Conservation (phyloP, 2,113 vertebrate genomes). For the Scartelaos histophorus region DNA sequence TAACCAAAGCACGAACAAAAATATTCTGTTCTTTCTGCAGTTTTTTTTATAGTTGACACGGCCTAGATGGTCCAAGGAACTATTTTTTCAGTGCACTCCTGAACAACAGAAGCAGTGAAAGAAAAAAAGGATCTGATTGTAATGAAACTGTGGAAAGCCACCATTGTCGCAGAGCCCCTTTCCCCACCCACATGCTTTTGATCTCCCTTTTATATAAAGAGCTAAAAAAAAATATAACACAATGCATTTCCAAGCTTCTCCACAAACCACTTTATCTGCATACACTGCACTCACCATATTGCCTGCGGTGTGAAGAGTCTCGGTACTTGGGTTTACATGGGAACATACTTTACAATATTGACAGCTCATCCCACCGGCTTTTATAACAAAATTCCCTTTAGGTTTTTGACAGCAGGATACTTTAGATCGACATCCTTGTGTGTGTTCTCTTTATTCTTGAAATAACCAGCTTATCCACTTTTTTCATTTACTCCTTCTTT, state of each 20-base stretch:
- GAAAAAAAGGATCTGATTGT: neutral
- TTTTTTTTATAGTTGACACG: too few relatives aligned
- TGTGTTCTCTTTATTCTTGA: conserved; percentile 57
- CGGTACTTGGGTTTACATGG: conserved; percentile 20
- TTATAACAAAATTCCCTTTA: conserved; percentile 5
- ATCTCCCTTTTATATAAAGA: conserved; percentile 15
- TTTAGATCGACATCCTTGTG: conserved; percentile 50
- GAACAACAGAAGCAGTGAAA: too few relatives aligned
- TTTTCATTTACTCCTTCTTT: conserved; percentile 17
- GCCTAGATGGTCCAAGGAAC: too few relatives aligned
- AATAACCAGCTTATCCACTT: neutral
- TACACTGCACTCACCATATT: neutral
- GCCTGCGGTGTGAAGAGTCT: conserved; percentile 1
- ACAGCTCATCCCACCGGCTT: conserved; percentile 2
- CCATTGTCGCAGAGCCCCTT: neutral
- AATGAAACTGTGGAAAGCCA: neutral
- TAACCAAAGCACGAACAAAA: neutral
- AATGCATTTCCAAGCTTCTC: conserved; percentile 50
- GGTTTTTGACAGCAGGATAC: conserved; percentile 43
- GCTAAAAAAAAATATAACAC: too few relatives aligned
- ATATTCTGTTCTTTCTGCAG: neutral
- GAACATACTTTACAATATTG: conserved; percentile 28
- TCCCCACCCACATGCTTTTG: conserved; percentile 6
- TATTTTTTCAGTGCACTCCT: too few relatives aligned
- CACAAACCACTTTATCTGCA: conserved; percentile 27